Conservation (phyloP, 2,113 vertebrate genomes). For the Indicator indicator region DNA sequence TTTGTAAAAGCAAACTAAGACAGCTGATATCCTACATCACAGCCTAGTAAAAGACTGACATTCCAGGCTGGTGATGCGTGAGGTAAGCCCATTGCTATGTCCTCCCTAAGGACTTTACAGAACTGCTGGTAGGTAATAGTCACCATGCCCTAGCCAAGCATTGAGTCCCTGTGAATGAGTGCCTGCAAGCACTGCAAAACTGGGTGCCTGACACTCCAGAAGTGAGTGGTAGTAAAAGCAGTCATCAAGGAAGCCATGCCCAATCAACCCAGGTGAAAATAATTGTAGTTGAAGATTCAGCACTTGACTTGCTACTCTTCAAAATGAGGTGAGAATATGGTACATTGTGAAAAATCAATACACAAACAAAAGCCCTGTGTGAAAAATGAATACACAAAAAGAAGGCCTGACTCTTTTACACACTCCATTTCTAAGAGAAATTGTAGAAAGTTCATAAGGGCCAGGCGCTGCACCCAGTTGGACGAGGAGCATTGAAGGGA, state of each 20-base stretch:
- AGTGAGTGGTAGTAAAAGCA: background rate
- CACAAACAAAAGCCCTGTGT: background rate
- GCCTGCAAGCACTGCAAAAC: background rate
- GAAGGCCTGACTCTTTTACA: background rate
- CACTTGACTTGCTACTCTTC: background rate
- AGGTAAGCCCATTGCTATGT: rapidly evolving
- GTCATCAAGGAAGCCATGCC: background rate
- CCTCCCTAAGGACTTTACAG: background rate
- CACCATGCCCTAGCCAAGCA: background rate
- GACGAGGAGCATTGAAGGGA: background rate
- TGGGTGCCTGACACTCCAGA: background rate
- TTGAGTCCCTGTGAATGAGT: background rate
- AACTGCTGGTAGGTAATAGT: background rate
- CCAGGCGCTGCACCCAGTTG: background rate
- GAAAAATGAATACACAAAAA: background rate
- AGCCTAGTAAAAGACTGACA: background rate
- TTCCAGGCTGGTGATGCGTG: background rate
- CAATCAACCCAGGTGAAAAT: background rate
- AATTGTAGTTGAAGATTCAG: background rate
- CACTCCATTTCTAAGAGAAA: background rate
- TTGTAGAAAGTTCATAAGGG: background rate
- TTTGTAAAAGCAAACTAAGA: background rate
- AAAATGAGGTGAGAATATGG: background rate
- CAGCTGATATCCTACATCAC: background rate
- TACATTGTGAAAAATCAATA: background rate